Conservation (phyloP, 2,113 vertebrate genomes). For the Pongo pygmaeus region DNA sequence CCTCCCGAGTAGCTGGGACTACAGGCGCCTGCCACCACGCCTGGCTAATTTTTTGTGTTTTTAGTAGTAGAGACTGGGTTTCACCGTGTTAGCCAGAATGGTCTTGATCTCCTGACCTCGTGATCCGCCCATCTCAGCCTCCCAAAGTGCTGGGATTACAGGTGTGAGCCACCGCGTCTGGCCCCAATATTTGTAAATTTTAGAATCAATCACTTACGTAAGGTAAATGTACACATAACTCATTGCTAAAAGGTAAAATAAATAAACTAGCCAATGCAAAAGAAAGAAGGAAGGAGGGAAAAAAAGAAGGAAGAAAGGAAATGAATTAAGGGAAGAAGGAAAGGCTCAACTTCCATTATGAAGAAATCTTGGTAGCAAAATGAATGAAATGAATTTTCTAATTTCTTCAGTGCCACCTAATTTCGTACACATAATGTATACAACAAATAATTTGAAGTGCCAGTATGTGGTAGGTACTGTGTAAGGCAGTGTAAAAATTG, state of each 20-base stretch:
- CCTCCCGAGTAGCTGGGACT: no score
- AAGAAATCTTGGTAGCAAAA: constrained; percentile 26
- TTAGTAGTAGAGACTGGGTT: no score
- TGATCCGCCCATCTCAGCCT: no score
- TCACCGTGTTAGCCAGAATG: no score
- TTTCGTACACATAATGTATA: background rate
- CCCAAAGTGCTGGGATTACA: no score
- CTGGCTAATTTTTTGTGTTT: no score
- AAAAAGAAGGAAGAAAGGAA: background rate
- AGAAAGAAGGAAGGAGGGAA: background rate
- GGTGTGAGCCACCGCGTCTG: no score
- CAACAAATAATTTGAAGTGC: background rate
- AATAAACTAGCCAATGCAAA: background rate
- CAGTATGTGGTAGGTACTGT: background rate
- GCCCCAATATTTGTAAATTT: background rate
- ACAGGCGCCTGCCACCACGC: no score
- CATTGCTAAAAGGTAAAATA: background rate
- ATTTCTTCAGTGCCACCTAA: background rate
- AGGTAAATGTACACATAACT: background rate
- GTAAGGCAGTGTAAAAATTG: background rate
- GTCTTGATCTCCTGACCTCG: no score
- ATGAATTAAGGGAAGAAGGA: background rate
- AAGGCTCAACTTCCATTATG: background rate
- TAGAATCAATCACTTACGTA: background rate
- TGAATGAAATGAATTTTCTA: background rate